These are phyloP conservation scores for Schrankia costaestrigalis DNA, from an alignment of 2,888 invertebrate genomes.

Conservation along the genomic window DNA sequence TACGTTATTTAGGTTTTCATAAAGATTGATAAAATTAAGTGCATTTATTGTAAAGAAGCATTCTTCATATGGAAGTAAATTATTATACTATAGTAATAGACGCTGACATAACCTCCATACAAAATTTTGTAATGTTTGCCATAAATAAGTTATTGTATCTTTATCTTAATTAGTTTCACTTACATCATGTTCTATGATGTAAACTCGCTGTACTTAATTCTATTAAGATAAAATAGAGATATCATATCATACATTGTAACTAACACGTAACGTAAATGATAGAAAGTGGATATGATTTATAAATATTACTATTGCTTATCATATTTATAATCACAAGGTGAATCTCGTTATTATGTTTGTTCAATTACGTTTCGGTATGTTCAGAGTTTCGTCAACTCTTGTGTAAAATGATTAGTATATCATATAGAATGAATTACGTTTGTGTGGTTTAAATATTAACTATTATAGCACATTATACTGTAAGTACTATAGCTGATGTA, in stretches of 20 bases:
- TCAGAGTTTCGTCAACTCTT: too few species aligned
- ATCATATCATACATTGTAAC: slow-evolving; percentile 21
- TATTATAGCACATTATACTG: too few species aligned
- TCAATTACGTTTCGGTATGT: too few species aligned
- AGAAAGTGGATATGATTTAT: slow-evolving; percentile 10
- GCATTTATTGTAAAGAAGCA: slow-evolving; percentile 37
- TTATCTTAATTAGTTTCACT: slow-evolving; percentile 38
- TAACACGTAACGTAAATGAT: slow-evolving; percentile 3
- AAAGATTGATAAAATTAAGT: slow-evolving; percentile 24
- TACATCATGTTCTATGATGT: slow-evolving; percentile 30
- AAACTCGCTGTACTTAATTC: slow-evolving; percentile 33
- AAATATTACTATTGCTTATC: not conserved
- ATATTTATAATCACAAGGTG: too few species aligned
- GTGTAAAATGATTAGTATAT: too few species aligned
- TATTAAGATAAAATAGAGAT: slow-evolving; percentile 34
- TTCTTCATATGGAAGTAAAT: too few species aligned
- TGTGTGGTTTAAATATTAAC: too few species aligned
- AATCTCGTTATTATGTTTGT: too few species aligned
- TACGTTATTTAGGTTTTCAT: too few species aligned
- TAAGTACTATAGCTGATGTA: too few species aligned
- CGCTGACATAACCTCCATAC: slow-evolving; percentile 34
- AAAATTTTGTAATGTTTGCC: slow-evolving; percentile 41
- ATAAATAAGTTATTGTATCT: slow-evolving; percentile 41
- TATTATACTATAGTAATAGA: too few species aligned
- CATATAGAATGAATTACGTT: too few species aligned